Evolutionary conservation across 2,113 vertebrate species (phyloP), one percentile per base, ranked within the genome.

Genomic region (Brachypodius melanocephalos): DNA sequence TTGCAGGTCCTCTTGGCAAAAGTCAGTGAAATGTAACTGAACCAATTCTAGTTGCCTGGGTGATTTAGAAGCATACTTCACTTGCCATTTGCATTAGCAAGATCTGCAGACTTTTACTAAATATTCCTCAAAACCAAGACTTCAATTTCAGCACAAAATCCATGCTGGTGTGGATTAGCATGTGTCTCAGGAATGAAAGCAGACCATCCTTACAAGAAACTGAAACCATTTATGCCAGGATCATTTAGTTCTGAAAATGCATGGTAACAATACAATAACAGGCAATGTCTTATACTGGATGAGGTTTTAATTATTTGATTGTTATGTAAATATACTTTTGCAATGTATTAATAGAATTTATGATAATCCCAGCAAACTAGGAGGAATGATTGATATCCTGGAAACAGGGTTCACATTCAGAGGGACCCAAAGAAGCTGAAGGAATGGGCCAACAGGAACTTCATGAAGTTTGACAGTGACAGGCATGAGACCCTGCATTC

Each of bases 1-100:
- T 98, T 97, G 94, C 84, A 89, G 97, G 97, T 96, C 95, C 97
- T 98, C 97, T 97, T 95, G 26, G 96, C 96, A 96, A 97, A 96
- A 96, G 96, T 91, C 59, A 96, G 90, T 96, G 96, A 96, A 96
- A 96, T 84, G 94, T 97, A 96, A 97, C 95, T 80, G 95, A 98
- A 94, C 67, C 58, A 90, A 96, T 97, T 72, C 93, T 94, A 80
- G 94, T 72, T 87, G 66, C 85, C 82, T 52, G 31, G 69, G 87
- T 92, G 85, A 96, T 75, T 88, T 82, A 82, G 68, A 85, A 55
- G 72, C 62, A 49, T 66, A 91, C 54, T 92, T 80, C 78, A 14
- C 17, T 81, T 93, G 38, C 38, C 32, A 48, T 87, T 73, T 73
- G 52, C 79, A 62, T 92, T 65, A 68, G 72, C 62, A 84, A 85